Evolutionary conservation across 2,113 vertebrate species (phyloP).

Genomic region (Neolamprologus caudopunctatus): DNA sequence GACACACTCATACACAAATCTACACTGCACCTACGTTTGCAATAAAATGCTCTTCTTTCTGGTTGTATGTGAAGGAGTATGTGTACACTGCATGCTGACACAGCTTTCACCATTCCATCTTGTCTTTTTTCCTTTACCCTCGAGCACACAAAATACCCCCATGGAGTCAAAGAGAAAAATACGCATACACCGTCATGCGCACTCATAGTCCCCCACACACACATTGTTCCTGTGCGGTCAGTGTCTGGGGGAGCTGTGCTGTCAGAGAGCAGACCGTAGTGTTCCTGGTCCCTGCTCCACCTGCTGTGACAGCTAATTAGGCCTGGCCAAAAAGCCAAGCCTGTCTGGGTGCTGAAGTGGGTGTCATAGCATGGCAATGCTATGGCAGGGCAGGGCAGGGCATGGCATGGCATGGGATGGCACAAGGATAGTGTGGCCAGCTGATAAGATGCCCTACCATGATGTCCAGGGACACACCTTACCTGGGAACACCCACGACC

Average conservation of each 20-base stretch:
- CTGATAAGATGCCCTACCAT: constrained; percentile 48
- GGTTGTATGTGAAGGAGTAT: background rate
- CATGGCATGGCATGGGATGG: constrained; percentile 19
- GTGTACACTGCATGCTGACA: constrained; percentile 1
- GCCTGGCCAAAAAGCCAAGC: constrained; percentile 37
- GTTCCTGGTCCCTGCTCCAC: constrained; percentile 51
- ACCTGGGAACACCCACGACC: constrained; percentile 28
- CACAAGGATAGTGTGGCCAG: background rate
- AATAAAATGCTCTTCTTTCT: background rate
- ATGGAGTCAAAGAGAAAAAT: background rate
- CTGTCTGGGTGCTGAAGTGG: constrained; percentile 55
- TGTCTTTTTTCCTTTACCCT: background rate
- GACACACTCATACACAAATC: background rate
- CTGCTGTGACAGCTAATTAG: constrained; percentile 73
- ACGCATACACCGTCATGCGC: background rate
- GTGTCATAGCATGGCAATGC: constrained; percentile 37
- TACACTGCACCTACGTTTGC: background rate
- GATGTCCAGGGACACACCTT: constrained; percentile 34
- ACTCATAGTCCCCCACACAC: background rate
- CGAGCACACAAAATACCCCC: background rate
- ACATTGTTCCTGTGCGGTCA: constrained; percentile 4
- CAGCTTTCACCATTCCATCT: background rate
- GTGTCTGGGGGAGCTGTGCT: constrained; percentile 45
- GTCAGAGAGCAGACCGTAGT: constrained; percentile 54
- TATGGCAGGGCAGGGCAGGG: constrained; percentile 24